Evolutionary conservation across 2,888 invertebrate species (phyloP).

Genomic region (Ctena decussata): DNA sequence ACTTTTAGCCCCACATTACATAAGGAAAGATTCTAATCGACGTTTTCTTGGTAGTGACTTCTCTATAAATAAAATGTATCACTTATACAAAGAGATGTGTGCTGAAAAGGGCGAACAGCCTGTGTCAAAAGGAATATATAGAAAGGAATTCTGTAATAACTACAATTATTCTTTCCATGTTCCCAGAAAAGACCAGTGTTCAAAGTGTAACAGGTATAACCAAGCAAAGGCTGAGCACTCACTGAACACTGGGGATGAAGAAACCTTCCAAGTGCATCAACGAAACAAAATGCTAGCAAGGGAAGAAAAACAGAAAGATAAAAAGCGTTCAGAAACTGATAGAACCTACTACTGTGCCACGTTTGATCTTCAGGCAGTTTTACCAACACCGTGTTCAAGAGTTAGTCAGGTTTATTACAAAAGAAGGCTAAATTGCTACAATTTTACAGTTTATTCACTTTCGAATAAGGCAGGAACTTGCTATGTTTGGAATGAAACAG

Average conservation of each 20-base stretch:
- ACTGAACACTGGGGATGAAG: background rate
- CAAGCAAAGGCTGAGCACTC: background rate
- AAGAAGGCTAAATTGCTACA: conserved; percentile 45
- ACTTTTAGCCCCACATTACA: no score
- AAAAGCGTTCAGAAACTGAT: background rate
- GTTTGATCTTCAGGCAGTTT: conserved; percentile 31
- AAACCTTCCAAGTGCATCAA: background rate
- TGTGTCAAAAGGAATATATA: background rate
- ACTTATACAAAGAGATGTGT: no score
- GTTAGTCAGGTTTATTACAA: conserved; percentile 38
- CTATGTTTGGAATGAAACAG: conserved; percentile 33
- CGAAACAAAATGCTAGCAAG: background rate
- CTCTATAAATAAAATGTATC: no score
- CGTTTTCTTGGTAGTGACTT: no score
- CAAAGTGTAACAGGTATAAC: background rate
- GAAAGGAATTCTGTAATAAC: conserved; percentile 12
- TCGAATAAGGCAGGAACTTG: no score
- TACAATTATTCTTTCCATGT: conserved; percentile 3
- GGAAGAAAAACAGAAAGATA: background rate
- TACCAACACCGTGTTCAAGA: conserved; percentile 33
- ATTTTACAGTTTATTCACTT: no score
- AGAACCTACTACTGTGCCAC: background rate
- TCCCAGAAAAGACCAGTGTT: conserved; percentile 38
- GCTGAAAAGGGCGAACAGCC: no score
- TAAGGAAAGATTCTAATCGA: no score